phyloP scores from a whole-genome alignment of 2,797 vertebrate species.

The Psittacula echo region DNA sequence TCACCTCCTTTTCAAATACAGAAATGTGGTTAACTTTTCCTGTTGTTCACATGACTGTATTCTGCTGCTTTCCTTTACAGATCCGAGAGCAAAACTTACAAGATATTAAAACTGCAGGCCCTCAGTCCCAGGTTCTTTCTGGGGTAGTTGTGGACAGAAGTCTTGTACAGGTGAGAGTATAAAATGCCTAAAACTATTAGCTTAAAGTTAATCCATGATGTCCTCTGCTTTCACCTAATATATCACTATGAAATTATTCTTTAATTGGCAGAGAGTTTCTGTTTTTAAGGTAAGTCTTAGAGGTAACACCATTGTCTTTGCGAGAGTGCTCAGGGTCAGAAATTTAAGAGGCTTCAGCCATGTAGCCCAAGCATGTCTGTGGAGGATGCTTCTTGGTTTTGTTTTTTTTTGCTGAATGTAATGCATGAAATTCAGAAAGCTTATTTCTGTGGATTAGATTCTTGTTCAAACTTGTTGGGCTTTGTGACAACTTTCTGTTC shows the following conservation, averaged over 20 bases:
- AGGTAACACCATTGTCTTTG: conserved; percentile 67
- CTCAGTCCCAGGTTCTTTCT: conserved; percentile 94
- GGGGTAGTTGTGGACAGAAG: conserved; percentile 87
- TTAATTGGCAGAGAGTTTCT: conserved; percentile 85
- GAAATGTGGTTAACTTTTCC: background rate
- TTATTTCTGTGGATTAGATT: background rate
- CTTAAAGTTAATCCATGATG: background rate
- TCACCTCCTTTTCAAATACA: background rate
- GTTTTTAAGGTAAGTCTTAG: conserved; percentile 88
- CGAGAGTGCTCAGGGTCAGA: conserved; percentile 49
- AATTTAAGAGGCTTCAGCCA: conserved; percentile 39
- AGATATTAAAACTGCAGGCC: conserved; percentile 96
- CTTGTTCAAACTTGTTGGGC: conserved; percentile 52
- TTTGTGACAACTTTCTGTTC: conserved; percentile 36
- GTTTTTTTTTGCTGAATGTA: conserved; percentile 33
- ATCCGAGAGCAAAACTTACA: conserved; percentile 98
- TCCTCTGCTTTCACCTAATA: conserved; percentile 68
- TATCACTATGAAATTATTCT: conserved; percentile 82
- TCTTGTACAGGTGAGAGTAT: conserved; percentile 90
- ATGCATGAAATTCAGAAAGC: conserved; percentile 70
- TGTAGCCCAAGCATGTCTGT: conserved; percentile 61
- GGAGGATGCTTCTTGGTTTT: background rate
- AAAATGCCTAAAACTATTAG: background rate
- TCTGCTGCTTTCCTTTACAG: conserved; percentile 72
- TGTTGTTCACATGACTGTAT: background rate